phyloP scores from a whole-genome alignment of 2,797 vertebrate species.

The Parauchenoglanis punctatus region DNA sequence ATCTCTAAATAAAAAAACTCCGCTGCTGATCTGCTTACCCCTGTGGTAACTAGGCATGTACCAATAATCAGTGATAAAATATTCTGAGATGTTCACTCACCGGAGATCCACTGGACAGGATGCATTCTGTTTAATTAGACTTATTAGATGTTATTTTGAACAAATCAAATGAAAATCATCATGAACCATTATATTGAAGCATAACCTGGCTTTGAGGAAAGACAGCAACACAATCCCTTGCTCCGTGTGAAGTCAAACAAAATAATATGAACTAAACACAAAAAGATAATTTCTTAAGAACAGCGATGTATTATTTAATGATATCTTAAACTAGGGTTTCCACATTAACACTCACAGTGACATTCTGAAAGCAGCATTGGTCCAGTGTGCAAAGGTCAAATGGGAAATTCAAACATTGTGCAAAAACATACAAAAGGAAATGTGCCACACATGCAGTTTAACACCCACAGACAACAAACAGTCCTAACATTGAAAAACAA shows the following conservation, averaged over 20 bases:
- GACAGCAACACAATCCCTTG: neutral
- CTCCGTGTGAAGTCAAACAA: neutral
- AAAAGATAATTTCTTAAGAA: neutral
- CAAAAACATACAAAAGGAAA: neutral
- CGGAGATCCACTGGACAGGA: neutral
- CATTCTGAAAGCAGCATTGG: constrained; percentile 11
- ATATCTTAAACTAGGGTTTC: neutral
- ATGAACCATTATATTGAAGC: neutral
- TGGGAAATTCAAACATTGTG: constrained; percentile 21
- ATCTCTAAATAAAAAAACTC: neutral
- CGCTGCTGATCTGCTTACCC: neutral
- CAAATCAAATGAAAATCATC: neutral
- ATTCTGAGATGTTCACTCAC: neutral
- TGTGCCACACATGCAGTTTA: neutral
- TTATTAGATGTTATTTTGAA: no score
- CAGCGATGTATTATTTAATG: neutral
- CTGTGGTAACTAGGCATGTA: neutral
- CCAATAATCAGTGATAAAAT: no score
- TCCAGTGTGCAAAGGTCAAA: constrained; percentile 19
- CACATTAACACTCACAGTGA: neutral
- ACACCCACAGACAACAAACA: neutral
- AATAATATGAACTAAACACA: neutral
- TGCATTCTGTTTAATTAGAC: neutral
- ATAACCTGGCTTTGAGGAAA: neutral
- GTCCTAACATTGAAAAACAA: neutral